Evolutionary conservation across 2,888 invertebrate species (phyloP).

Genomic region (Vanessa cardui): DNA sequence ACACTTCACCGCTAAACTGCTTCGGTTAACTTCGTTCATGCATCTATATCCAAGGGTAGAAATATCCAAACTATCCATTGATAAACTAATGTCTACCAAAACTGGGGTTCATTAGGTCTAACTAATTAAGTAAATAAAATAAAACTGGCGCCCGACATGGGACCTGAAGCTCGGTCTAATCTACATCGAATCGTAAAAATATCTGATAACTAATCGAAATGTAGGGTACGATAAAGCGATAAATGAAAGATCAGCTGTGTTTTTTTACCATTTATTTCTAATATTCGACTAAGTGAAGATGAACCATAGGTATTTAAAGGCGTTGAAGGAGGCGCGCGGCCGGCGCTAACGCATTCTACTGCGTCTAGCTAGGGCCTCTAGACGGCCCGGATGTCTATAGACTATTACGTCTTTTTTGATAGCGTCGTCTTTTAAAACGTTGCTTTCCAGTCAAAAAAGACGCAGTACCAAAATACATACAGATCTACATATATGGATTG

Average conservation of each 20-base stretch:
- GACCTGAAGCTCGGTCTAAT: conserved; percentile 62
- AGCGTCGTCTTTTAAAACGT: conserved; percentile 24
- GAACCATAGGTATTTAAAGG: conserved; percentile 72
- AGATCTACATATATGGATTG: conserved; percentile 51
- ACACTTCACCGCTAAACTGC: conserved; percentile 61
- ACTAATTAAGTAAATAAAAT: conserved; percentile 42
- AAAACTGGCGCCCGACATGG: conserved; percentile 64
- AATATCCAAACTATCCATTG: conserved; percentile 45
- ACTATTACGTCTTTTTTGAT: conserved; percentile 37
- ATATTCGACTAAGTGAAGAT: conserved; percentile 79
- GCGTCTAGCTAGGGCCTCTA: conserved; percentile 49
- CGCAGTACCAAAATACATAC: conserved; percentile 58
- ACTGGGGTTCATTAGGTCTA: conserved; percentile 45
- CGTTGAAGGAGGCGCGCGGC: conserved; percentile 75
- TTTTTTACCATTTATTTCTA: conserved; percentile 78
- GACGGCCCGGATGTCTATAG: conserved; percentile 37
- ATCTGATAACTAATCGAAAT: conserved; percentile 54
- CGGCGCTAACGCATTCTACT: conserved; percentile 56
- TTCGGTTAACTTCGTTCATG: conserved; percentile 60
- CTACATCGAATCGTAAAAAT: conserved; percentile 57
- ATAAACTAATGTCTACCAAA: conserved; percentile 47
- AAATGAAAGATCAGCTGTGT: conserved; percentile 81
- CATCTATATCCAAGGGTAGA: conserved; percentile 63
- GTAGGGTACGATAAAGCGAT: conserved; percentile 72
- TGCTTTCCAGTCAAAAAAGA: conserved; percentile 49